Conservation (phyloP, 2,888 invertebrate genomes). For the Pseudococcus viburni region DNA sequence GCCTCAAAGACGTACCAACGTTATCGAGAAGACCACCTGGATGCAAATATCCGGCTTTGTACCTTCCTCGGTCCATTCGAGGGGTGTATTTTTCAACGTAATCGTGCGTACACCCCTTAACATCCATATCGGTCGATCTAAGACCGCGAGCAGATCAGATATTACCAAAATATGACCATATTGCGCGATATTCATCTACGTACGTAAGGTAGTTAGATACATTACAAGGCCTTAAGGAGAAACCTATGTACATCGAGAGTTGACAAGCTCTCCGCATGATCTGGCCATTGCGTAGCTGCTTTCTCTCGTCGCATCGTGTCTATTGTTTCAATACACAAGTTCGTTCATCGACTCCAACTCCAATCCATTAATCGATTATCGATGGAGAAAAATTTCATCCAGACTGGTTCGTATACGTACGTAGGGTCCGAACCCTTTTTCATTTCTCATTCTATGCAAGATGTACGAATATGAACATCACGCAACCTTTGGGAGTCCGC, state of each 20-base stretch:
- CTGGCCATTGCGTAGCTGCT: constrained; percentile 4
- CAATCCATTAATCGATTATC: constrained; percentile 15
- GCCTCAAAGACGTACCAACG: background rate
- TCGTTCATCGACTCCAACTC: background rate
- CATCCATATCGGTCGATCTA: background rate
- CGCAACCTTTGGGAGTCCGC: constrained; percentile 37
- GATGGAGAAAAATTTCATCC: background rate
- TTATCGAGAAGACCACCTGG: constrained; percentile 37
- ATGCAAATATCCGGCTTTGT: constrained; percentile 23
- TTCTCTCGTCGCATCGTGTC: background rate
- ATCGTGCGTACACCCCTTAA: constrained; percentile 5
- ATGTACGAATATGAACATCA: background rate
- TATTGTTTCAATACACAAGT: background rate
- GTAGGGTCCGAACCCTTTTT: background rate
- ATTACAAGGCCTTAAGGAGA: background rate
- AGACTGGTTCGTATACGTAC: background rate
- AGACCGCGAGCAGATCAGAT: background rate
- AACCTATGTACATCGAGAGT: background rate
- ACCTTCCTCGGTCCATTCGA: background rate
- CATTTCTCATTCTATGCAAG: background rate
- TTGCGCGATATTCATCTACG: background rate
- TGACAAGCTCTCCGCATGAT: constrained; percentile 22
- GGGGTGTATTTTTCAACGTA: constrained; percentile 6
- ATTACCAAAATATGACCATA: constrained; percentile 28
- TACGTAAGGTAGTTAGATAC: background rate